A percentile compares a stretch with the other conserved stretches of the same genome.
These are phyloP conservation scores for Crotalus viridis DNA, from an alignment of 2,113 vertebrate species.

Conservation along the genomic window DNA sequence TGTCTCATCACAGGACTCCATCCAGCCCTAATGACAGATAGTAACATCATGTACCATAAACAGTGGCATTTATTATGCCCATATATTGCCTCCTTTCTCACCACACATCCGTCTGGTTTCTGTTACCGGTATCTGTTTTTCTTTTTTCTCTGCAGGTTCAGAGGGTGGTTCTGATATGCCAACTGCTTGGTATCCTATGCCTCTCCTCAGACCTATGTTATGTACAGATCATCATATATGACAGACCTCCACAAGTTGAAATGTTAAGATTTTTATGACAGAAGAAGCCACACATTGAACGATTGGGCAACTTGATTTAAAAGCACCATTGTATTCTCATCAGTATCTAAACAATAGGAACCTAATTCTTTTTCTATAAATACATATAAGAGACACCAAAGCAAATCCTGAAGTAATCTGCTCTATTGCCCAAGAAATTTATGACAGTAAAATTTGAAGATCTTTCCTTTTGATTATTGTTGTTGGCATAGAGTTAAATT, in stretches of 20 bases:
- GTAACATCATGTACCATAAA: neutral
- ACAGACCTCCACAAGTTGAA: neutral
- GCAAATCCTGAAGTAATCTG: neutral
- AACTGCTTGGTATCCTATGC: neutral
- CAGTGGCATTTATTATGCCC: neutral
- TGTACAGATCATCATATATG: neutral
- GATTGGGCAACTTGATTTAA: neutral
- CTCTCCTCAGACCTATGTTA: neutral
- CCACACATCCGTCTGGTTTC: neutral
- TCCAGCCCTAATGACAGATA: neutral
- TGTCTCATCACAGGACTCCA: neutral
- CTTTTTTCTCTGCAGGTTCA: neutral
- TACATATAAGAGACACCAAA: neutral
- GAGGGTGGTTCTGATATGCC: neutral
- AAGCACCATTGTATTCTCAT: neutral
- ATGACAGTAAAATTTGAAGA: neutral
- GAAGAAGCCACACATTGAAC: neutral
- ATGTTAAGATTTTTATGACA: neutral
- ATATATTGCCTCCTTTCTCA: neutral
- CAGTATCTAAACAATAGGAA: neutral
- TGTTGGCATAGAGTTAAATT: neutral
- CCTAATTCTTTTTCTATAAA: neutral
- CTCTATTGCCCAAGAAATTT: neutral
- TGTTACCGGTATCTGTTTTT: neutral
- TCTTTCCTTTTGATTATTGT: neutral